phyloP scores from a whole-genome alignment of 2,797 vertebrate genomes.

The Coluber constrictor region DNA sequence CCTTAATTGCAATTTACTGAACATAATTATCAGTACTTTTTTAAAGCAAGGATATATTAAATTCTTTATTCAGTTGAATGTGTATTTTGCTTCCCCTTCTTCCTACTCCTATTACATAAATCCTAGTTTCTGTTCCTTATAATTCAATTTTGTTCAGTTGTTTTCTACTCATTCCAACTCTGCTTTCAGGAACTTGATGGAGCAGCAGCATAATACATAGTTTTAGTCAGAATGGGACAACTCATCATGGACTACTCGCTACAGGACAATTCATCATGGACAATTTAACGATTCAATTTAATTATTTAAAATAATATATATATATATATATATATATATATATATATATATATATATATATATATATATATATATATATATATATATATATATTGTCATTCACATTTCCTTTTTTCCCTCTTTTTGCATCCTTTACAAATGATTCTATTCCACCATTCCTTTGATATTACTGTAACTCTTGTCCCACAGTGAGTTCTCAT shows the following conservation, averaged over 20 bases:
- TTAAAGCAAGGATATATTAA: background rate
- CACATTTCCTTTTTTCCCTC: background rate
- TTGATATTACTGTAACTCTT: background rate
- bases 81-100: background rate
- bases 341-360: background rate
- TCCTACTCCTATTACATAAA: background rate
- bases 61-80: background rate
- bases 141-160: background rate
- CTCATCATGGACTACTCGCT: background rate
- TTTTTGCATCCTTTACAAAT: background rate
- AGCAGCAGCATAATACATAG: background rate
- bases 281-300: background rate
- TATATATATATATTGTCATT: background rate
- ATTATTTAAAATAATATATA: background rate
- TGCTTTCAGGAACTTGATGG: background rate
- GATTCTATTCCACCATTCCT: background rate
- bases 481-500: background rate
- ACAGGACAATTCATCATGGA: background rate
- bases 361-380: background rate
- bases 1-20: background rate
- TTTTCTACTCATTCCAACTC: background rate
- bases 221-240: background rate
- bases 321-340: background rate
- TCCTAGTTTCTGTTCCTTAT: background rate
- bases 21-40: background rate